Evolutionary conservation across 1,140 invertebrate species (phyloP).

Genomic region (Heliothis virescens): DNA sequence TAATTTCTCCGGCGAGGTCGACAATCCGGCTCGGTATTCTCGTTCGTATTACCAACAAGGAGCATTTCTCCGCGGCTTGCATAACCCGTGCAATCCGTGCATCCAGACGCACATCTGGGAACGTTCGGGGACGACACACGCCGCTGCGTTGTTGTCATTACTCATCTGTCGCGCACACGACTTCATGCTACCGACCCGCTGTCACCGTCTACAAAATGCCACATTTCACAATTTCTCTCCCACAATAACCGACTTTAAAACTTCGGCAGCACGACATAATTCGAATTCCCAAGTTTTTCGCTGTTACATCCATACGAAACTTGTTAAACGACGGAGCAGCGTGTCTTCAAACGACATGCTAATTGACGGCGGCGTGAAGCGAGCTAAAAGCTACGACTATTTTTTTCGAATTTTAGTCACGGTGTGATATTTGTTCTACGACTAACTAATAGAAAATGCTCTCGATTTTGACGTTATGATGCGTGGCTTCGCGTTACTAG

Average conservation of each 20-base stretch:
- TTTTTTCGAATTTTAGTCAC: conserved; percentile 68
- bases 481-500: conserved; percentile 15
- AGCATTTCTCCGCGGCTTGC: conserved; percentile 70
- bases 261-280: conserved; percentile 60
- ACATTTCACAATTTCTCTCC: conserved; percentile 58
- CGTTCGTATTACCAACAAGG: conserved; percentile 59
- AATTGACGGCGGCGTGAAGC: conserved; percentile 81
- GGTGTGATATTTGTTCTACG: conserved; percentile 56
- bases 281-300: conserved; percentile 48
- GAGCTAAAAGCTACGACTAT: conserved; percentile 68
- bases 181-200: conserved; percentile 69
- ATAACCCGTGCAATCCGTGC: conserved; percentile 76
- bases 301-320: conserved; percentile 60
- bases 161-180: conserved; percentile 84
- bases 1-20: conserved; percentile 48
- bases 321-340: conserved; percentile 62
- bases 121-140: conserved; percentile 77
- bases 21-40: conserved; percentile 55
- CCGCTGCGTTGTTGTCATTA: conserved; percentile 83
- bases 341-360: conserved; percentile 83
- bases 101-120: conserved; percentile 78
- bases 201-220: conserved; percentile 68
- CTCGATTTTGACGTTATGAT: conserved; percentile 33
- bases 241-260: conserved; percentile 69
- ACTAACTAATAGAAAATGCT: conserved; percentile 39